Evolutionary conservation across 2,888 invertebrate species (phyloP), one percentile per base, ranked within the genome.

Genomic region (Aphelenchoides bicaudatus): DNA sequence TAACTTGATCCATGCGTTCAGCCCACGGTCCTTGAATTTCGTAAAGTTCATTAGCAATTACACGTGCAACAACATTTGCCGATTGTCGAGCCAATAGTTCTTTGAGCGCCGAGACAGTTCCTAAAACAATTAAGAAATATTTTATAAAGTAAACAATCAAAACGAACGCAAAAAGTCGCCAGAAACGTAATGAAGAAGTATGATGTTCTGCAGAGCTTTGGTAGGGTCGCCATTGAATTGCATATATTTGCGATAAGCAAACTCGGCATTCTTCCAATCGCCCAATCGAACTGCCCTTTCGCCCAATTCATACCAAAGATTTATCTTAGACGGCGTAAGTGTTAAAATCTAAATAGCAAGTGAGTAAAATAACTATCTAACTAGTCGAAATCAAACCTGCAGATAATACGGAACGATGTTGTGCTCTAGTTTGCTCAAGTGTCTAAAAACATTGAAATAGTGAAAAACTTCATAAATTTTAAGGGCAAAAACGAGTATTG

Each of bases 241-340:
- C 10, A n/a, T n/a, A 8, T 21, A 21, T 6, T n/a, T 19, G 23
- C 43, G 43, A n/a, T 43, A 43, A 6, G 43, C 43, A n/a, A 43
- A 43, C 23, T 43, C 43, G 6, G 43, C 43, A 25, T 43, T 43
- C 43, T 43, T 43, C 43, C 43, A 43, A n/a, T 43, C 43, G 23
- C 8, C 43, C 16, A n/a, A 10, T n/a, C 25, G 21, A 19, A 25
- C 43, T n/a, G 43, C 43, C 43, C 16, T 10, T 43, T 25, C 21
- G 23, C 43, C 43, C 10, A 43, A 19, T n/a, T 6, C 16, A 25
- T 43, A 43, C 43, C 43, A 43, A 19, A n/a, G 25, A 25, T 43
- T 25, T 6, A 10, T n/a, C 10, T 43, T n/a, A 19, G 10, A 10
- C 23, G 43, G 43, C 10, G 10, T 10, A 8, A 43, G 8, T 8